Evolutionary conservation across 2,888 invertebrate species (phyloP).

Genomic region (Cylloceria caligata): DNA sequence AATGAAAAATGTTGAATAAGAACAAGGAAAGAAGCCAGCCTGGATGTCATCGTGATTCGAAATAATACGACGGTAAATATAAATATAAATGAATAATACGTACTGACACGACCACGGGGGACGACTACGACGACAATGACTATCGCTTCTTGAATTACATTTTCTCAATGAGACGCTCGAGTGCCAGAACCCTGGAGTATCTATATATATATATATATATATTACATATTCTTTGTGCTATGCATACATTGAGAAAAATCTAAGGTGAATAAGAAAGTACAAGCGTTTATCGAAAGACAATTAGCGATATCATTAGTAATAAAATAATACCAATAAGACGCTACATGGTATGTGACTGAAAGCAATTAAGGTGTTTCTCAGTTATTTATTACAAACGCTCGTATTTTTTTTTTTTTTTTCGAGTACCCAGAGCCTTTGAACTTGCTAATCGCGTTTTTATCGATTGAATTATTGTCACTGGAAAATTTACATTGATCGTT

Average conservation of each 20-base stretch:
- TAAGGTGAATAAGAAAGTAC: conserved; percentile 56
- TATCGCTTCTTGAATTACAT: conserved; percentile 4
- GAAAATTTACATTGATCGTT: neutral
- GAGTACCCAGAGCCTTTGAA: conserved; percentile 17
- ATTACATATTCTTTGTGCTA: conserved; percentile 24
- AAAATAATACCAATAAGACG: conserved; percentile 30
- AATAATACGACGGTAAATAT: neutral
- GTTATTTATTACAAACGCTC: conserved; percentile 4
- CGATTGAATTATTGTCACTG: conserved; percentile 31
- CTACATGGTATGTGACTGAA: neutral
- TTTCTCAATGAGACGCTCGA: conserved; percentile 25
- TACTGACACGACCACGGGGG: conserved; percentile 3
- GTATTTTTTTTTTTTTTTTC: no score
- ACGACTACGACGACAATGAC: neutral
- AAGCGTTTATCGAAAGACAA: conserved; percentile 67
- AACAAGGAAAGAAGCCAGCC: conserved; percentile 4
- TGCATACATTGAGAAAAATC: conserved; percentile 32
- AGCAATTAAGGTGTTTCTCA: neutral
- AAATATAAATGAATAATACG: neutral
- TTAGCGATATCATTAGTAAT: conserved; percentile 67
- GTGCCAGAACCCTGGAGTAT: conserved; percentile 46
- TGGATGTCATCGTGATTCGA: neutral
- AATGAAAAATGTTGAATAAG: neutral
- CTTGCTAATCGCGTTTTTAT: conserved; percentile 12
- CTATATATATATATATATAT: conserved; percentile 6